Evolutionary conservation across 2,113 vertebrate genomes (phyloP), one percentile per base, ranked within the genome.

Genomic region (Notarius lentiginosus): DNA sequence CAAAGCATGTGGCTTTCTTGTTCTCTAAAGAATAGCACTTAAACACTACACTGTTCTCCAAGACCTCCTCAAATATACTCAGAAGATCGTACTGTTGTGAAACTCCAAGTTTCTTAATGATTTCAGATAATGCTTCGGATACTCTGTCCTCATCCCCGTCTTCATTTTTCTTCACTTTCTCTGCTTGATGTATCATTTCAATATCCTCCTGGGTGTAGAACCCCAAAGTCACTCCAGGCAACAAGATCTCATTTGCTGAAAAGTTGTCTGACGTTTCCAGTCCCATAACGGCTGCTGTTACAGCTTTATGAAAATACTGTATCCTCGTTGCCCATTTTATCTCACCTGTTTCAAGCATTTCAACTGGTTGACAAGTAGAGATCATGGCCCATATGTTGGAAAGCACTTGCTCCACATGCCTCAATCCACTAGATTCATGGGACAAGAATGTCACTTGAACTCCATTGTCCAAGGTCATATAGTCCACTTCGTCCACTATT

Each of bases 401-500:
- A 22, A 91, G 86, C 4, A 91, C 49, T 84, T 90, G 90, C 65
- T 91, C 90, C n/a, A 89, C 27, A 75, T 91, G 90, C 81, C 79
- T 85, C 51, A 91, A 60, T 22, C 89, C 89, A 79, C 76, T 87
- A 14, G 89, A 79, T 51, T 90, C 88, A 77, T 91, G 90, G 20
- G 87, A 87, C 17, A 91, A 65, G 51, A 88, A 91, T 11, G 91
- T 90, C 14, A 90, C 77, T 79, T 91, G 89, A 20, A 90, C 90
- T 77, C 89, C 90, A 82, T 80, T 89, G 75, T 91, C 90, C 75
- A 91, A 79, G 11, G 89, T 90, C 89, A 91, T 91, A 60, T 91
- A 89, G 80, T 91, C 91, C 11, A 91, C 91, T 51, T 91, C 91
- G 75, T 91, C 91, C 47, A 91, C 90, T 24, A 91, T 83, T 8